Base-by-base conservation (phyloP, 2,888 invertebrate species). In the Osmoderma eremita region DNA sequence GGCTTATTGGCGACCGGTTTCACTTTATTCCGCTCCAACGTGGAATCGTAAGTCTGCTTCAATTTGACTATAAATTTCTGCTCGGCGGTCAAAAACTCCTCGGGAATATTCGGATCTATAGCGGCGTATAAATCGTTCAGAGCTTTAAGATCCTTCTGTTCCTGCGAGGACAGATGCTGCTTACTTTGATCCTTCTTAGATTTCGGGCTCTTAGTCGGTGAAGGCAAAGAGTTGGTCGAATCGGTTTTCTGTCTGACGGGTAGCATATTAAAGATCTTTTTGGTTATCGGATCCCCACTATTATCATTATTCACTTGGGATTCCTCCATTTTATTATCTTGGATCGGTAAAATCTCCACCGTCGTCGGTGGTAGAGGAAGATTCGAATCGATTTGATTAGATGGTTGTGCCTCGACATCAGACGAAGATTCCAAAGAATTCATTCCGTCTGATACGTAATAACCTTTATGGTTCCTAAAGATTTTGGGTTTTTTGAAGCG, bases 1-100 rank as follows among this genome's bases (percentile, higher is more conserved):
- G 78, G 73, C 67, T 76, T 79, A 18, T 75, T 76, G 12, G 79
- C 78, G 3, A 76, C 70, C 0, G 79, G 81, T 69, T 76, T 78
- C 17, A 70, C 38, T 70, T 76, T 72, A 6, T 17, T 49, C 13
- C 51, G 53, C 4, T 64, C 68, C 17, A 70, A 67, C 3, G 71
- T 67, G 5, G 45, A 65, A 61, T 79, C 79, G 67, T 78, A 81
- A 24, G 77, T 71, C 6, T 71, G 71, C 69, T 81, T 81, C 18
- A 82, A 65, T 67, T 76, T 77, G 36, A 75, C 75, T 2, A 81
- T 74, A 4, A 75, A 77, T 64, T 72, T 75, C 66, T 82, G 75
- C 69, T 80, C 79, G 22, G 75, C 73, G 0, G 76, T 78, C 10
- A 81, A 69, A n/a, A 74, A 70, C 45, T 78, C 78, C 12, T 79